These are phyloP conservation scores for Boloria euphrosyne DNA, from an alignment of 2,888 invertebrate genomes.

Conservation along the genomic window DNA sequence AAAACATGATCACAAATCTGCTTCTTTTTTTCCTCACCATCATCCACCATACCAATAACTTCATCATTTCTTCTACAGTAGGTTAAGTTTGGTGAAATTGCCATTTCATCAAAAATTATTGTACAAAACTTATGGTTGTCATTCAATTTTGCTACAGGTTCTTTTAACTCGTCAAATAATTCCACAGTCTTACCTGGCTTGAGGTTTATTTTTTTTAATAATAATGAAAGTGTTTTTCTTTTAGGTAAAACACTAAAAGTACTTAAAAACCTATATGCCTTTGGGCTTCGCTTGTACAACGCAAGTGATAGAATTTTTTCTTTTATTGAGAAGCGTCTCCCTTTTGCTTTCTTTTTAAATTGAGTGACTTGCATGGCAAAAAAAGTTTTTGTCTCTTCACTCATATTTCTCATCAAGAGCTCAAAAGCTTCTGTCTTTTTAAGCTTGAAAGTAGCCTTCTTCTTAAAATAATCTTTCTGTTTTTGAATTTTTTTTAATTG, in stretches of 20 bases:
- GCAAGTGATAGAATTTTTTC: conserved; percentile 16
- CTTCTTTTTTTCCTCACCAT: conserved; percentile 17
- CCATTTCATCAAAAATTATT: conserved; percentile 30
- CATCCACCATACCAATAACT: conserved; percentile 20
- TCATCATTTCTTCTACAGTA: conserved; percentile 24
- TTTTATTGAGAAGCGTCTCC: conserved; percentile 8
- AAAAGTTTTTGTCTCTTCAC: conserved; percentile 4
- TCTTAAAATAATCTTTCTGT: neutral
- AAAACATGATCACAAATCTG: conserved; percentile 36
- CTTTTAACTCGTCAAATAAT: too few species aligned
- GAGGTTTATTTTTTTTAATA: conserved; percentile 13
- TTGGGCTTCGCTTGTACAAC: conserved; percentile 11
- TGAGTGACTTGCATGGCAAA: conserved; percentile 2
- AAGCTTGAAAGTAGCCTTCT: neutral
- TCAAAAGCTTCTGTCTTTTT: conserved; percentile 2
- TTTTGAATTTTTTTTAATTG: neutral
- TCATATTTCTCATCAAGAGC: neutral
- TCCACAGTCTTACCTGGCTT: too few species aligned
- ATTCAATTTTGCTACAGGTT: conserved; percentile 19
- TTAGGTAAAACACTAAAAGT: conserved; percentile 18
- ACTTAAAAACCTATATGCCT: conserved; percentile 7
- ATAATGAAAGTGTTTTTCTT: conserved; percentile 3
- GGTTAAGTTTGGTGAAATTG: conserved; percentile 25
- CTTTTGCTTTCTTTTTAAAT: conserved; percentile 3
- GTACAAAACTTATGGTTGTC: conserved; percentile 18